Percentiles rank a stretch among this genome's conserved stretches.
phyloP scores from a whole-genome alignment of 1,140 invertebrate genomes.

The Lepidostoma basale region DNA sequence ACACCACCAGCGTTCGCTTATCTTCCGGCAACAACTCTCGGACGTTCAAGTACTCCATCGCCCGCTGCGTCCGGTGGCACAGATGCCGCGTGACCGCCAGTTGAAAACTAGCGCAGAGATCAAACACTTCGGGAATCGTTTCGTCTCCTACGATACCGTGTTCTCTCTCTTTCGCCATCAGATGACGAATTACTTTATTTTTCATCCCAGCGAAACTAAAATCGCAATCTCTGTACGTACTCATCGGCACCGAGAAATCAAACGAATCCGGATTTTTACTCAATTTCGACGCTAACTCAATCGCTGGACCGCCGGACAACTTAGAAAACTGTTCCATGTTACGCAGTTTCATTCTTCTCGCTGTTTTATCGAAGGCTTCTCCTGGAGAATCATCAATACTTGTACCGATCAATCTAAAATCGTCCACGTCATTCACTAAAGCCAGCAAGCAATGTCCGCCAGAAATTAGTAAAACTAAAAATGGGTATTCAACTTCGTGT shows the following conservation, averaged over 20 bases:
- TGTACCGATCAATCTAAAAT: slow-evolving; percentile 81
- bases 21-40: slow-evolving; percentile 65
- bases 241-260: slow-evolving; percentile 68
- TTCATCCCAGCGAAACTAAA: slow-evolving; percentile 86
- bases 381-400: slow-evolving; percentile 88
- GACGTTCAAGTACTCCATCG: slow-evolving; percentile 74
- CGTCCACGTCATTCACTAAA: slow-evolving; percentile 74
- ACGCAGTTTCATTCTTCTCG: slow-evolving; percentile 82
- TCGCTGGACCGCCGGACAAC: slow-evolving; percentile 81
- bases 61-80: slow-evolving; percentile 80
- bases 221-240: slow-evolving; percentile 72
- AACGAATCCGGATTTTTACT: slow-evolving; percentile 72
- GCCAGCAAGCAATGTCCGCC: slow-evolving; percentile 90
- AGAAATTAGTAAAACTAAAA: slow-evolving; percentile 86
- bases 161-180: slow-evolving; percentile 66
- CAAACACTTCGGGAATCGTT: slow-evolving; percentile 78
- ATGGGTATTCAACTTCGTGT: slow-evolving; percentile 80
- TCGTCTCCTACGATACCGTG: slow-evolving; percentile 69
- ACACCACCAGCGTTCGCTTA: slow-evolving; percentile 74
- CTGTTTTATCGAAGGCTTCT: slow-evolving; percentile 88
- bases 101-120: slow-evolving; percentile 88
- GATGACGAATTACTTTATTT: slow-evolving; percentile 59
- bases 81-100: slow-evolving; percentile 78
- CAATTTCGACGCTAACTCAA: slow-evolving; percentile 79
- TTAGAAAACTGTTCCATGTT: slow-evolving; percentile 76